Conservation (phyloP, 2,113 vertebrate species). For the Nerophis ophidion region DNA sequence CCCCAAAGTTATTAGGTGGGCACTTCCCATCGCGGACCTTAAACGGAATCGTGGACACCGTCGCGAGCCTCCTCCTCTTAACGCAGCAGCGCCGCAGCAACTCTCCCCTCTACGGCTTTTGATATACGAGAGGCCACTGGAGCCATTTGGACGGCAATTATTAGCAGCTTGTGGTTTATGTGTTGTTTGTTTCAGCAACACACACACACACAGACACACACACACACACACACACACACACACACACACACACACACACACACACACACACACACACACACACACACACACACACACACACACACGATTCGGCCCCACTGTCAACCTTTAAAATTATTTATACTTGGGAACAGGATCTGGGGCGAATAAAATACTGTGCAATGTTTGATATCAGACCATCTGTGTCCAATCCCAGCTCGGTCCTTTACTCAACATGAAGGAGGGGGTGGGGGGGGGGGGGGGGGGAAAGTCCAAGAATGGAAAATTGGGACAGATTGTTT, state of each 20-base stretch:
- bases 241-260: conserved; percentile 17
- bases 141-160: conserved; percentile 19
- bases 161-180: conserved; percentile 19
- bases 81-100: conserved; percentile 33
- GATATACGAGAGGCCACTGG: conserved; percentile 22
- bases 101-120: conserved; percentile 13
- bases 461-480: conserved; percentile 16
- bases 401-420: conserved; percentile 59
- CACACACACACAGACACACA: conserved; percentile 26
- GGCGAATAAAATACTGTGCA: conserved; percentile 56
- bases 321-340: conserved; percentile 49
- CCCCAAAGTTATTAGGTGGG: conserved; percentile 31
- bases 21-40: conserved; percentile 50
- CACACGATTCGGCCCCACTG: conserved; percentile 30
- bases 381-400: conserved; percentile 66
- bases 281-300: conserved; percentile 17
- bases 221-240: no score
- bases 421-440: conserved; percentile 53
- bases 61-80: conserved; percentile 19
- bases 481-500: conserved; percentile 17
- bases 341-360: conserved; percentile 38
- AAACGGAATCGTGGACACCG: conserved; percentile 42
- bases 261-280: conserved; percentile 8
- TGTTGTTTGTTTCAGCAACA: conserved; percentile 29
- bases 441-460: conserved; percentile 15